phyloP scores from a whole-genome alignment of 2,113 vertebrate genomes.

The Phrynosoma platyrhinos region DNA sequence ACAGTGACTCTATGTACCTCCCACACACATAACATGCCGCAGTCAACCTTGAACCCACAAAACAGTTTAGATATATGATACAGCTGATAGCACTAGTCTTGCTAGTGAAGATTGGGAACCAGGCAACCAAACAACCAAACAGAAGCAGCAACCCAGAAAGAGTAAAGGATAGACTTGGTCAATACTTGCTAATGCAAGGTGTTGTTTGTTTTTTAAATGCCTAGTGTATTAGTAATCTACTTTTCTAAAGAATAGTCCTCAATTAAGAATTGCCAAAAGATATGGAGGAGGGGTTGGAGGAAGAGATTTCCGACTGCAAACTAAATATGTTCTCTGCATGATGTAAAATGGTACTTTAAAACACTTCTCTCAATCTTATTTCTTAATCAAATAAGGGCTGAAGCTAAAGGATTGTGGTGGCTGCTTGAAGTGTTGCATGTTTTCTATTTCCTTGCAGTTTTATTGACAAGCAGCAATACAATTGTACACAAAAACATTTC shows the following conservation, averaged over 20 bases:
- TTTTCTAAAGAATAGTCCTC: background rate
- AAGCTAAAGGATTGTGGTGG: constrained; percentile 35
- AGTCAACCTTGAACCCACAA: background rate
- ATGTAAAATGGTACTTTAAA: background rate
- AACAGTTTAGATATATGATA: background rate
- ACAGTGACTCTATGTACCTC: background rate
- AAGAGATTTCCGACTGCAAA: background rate
- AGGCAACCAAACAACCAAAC: background rate
- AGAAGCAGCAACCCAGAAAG: constrained; percentile 3
- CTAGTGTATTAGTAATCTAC: background rate
- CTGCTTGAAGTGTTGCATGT: background rate
- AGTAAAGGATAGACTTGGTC: background rate
- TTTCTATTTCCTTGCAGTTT: background rate
- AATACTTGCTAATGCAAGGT: background rate
- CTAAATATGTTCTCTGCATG: background rate
- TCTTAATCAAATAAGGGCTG: background rate
- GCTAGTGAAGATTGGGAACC: background rate
- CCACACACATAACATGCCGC: background rate
- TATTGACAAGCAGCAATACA: background rate
- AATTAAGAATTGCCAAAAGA: background rate
- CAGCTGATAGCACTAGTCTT: background rate
- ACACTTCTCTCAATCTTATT: background rate
- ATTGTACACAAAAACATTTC: background rate
- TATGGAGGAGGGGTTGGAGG: background rate
- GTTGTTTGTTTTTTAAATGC: background rate